Percentiles rank a stretch among this genome's conserved stretches.
phyloP scores from a whole-genome alignment of 2,888 invertebrate genomes.

The Stratiomys singularior region DNA sequence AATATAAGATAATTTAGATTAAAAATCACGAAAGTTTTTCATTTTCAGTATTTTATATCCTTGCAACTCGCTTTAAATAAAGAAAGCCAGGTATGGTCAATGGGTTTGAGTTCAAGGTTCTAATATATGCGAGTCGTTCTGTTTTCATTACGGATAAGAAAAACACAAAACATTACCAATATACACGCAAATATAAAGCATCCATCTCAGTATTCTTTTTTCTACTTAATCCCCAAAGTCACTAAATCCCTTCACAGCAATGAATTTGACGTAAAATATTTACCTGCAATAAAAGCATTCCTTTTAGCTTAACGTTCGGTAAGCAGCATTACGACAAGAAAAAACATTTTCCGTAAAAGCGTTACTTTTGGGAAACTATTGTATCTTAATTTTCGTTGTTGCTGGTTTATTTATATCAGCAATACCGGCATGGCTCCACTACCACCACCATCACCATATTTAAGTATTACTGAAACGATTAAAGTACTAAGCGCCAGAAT shows the following conservation, averaged over 20 bases:
- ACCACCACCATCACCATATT: too few species aligned
- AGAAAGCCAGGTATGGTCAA: not conserved
- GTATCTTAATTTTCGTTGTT: slow-evolving; percentile 14
- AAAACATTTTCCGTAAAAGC: slow-evolving; percentile 16
- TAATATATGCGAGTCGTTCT: too few species aligned
- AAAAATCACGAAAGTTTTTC: too few species aligned
- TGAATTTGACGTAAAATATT: slow-evolving; percentile 10
- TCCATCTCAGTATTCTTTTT: too few species aligned
- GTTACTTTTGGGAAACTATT: slow-evolving; percentile 11
- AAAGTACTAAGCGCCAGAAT: slow-evolving; percentile 43
- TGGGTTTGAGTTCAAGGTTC: too few species aligned
- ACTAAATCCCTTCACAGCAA: not conserved
- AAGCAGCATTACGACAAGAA: not conserved
- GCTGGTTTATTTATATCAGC: not conserved
- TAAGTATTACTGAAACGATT: slow-evolving; percentile 21
- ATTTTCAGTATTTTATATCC: too few species aligned
- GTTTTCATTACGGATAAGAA: too few species aligned
- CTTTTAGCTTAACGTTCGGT: not conserved
- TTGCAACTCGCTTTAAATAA: not conserved
- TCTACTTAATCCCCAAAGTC: not conserved
- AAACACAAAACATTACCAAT: too few species aligned
- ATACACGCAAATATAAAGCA: too few species aligned
- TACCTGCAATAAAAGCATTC: slow-evolving; percentile 1
- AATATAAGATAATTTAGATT: too few species aligned
- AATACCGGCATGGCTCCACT: not conserved